These are phyloP conservation scores for Aricia agestis DNA, from an alignment of 1,140 invertebrate genomes.

Conservation along the genomic window DNA sequence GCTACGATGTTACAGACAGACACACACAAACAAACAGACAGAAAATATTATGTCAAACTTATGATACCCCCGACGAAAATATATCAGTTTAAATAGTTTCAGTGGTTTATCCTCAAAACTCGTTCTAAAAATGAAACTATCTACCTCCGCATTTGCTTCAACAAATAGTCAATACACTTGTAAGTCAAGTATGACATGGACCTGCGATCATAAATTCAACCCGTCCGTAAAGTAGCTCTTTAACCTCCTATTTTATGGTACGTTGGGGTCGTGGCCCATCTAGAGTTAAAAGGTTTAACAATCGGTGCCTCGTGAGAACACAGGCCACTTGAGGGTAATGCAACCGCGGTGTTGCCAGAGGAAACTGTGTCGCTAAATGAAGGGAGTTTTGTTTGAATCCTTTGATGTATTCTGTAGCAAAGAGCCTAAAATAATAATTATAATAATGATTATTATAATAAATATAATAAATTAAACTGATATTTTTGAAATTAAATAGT, in stretches of 20 bases:
- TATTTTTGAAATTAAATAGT: too few relatives aligned
- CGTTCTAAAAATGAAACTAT: too few relatives aligned
- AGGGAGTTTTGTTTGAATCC: neutral
- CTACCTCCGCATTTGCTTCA: neutral
- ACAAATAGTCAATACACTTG: neutral
- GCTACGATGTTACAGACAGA: too few relatives aligned
- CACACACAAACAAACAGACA: too few relatives aligned
- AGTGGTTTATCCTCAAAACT: too few relatives aligned
- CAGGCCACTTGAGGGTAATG: constrained; percentile 62
- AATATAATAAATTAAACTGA: too few relatives aligned
- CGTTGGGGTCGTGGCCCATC: constrained; percentile 56
- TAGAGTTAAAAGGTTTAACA: constrained; percentile 63
- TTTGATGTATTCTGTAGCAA: neutral
- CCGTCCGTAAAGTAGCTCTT: constrained; percentile 31
- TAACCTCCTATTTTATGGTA: constrained; percentile 44
- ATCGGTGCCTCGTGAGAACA: constrained; percentile 63
- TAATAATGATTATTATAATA: too few relatives aligned
- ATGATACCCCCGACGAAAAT: too few relatives aligned
- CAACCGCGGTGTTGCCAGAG: constrained; percentile 34
- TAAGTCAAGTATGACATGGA: neutral
- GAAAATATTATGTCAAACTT: too few relatives aligned
- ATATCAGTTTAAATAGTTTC: too few relatives aligned
- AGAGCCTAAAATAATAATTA: too few relatives aligned
- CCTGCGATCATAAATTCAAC: constrained; percentile 27
- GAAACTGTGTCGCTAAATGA: neutral